These are phyloP conservation scores for Limnephilus marmoratus DNA, from an alignment of 2,888 invertebrate species.

Conservation along the genomic window DNA sequence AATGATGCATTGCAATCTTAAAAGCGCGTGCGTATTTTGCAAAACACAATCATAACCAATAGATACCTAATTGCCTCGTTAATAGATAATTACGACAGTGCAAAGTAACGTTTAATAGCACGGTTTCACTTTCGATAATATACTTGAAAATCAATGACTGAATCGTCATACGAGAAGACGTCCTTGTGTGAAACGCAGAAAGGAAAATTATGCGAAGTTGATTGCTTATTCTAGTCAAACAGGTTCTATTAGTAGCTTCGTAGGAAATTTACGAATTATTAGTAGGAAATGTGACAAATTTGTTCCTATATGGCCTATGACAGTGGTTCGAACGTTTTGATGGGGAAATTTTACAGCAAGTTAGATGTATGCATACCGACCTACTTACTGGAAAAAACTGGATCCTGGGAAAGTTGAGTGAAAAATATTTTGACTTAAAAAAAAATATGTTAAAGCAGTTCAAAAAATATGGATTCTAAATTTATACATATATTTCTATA, in stretches of 20 bases:
- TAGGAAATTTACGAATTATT: neutral
- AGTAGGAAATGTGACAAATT: slow-evolving; percentile 6
- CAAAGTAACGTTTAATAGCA: neutral
- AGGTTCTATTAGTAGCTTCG: neutral
- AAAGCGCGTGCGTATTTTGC: no score
- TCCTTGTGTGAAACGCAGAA: slow-evolving; percentile 39
- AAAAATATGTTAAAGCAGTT: no score
- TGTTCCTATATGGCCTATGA: neutral
- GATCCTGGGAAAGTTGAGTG: no score
- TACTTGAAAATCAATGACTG: neutral
- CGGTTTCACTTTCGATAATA: slow-evolving; percentile 15
- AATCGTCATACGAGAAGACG: slow-evolving; percentile 21
- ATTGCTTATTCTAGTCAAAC: neutral
- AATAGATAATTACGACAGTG: neutral
- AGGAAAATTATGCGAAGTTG: slow-evolving; percentile 29
- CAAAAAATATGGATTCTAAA: no score
- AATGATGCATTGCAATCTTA: no score
- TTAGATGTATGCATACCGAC: neutral
- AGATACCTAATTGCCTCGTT: neutral
- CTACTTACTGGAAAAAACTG: no score
- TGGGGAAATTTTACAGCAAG: no score
- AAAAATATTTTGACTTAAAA: no score
- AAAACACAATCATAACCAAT: neutral
- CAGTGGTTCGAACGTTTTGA: neutral
- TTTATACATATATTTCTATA: no score